phyloP scores from a whole-genome alignment of 1,140 invertebrate species.

The Stegodyphus dumicola region DNA sequence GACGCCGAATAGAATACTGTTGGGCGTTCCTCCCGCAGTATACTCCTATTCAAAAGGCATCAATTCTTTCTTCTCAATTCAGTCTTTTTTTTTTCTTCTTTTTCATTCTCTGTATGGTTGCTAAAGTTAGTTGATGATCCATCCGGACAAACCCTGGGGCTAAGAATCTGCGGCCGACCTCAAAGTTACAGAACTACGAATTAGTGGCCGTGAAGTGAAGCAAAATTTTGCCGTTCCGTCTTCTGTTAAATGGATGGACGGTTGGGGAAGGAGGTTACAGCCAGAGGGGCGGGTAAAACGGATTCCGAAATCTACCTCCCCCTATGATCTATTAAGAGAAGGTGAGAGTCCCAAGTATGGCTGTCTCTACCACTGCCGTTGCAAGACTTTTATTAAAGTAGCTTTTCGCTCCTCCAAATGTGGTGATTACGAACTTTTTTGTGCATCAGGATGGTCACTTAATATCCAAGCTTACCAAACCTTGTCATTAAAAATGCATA shows the following conservation, averaged over 20 bases:
- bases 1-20: slow-evolving; percentile 14
- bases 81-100: neutral
- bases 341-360: too few species aligned
- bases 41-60: slow-evolving; percentile 35
- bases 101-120: neutral
- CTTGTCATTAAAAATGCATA: too few species aligned
- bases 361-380: neutral
- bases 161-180: neutral
- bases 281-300: slow-evolving; percentile 29
- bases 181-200: neutral
- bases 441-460: too few species aligned
- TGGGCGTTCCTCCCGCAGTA: slow-evolving; percentile 38
- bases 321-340: neutral
- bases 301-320: slow-evolving; percentile 25
- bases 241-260: slow-evolving; percentile 7
- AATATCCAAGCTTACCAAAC: too few species aligned
- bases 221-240: slow-evolving; percentile 14
- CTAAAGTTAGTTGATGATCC: neutral
- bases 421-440: too few species aligned
- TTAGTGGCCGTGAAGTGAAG: slow-evolving; percentile 19
- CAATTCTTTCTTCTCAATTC: slow-evolving; percentile 16
- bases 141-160: neutral
- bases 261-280: neutral
- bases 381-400: neutral
- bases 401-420: too few species aligned